phyloP scores from a whole-genome alignment of 2,888 invertebrate genomes.

The Chrysolina haemoptera region DNA sequence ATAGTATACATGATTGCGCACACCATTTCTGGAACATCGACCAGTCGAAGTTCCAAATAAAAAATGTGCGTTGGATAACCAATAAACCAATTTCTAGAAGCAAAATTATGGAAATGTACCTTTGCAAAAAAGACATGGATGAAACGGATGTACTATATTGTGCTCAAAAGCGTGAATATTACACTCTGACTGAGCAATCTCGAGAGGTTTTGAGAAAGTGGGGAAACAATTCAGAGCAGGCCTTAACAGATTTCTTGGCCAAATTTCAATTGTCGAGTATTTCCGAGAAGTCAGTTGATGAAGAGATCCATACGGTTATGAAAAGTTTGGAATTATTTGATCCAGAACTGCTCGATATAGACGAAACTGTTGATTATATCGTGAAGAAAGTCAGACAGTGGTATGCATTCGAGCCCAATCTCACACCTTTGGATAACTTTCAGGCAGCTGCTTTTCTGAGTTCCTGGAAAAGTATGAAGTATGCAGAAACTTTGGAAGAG shows the following conservation, averaged over 20 bases:
- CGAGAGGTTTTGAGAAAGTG: neutral
- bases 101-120: neutral
- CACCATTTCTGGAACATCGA: neutral
- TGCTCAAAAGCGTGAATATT: neutral
- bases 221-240: neutral
- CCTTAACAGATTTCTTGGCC: neutral
- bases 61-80: neutral
- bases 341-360: neutral
- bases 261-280: neutral
- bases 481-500: neutral
- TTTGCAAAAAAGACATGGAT: neutral
- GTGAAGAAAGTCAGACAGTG: neutral
- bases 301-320: neutral
- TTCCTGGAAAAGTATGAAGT: constrained; percentile 14
- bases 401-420: neutral
- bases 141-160: neutral
- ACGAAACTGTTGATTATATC: neutral
- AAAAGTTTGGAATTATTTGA: neutral
- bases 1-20: neutral
- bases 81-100: neutral
- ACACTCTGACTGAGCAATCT: neutral
- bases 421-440: neutral
- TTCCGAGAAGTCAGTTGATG: neutral
- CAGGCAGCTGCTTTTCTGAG: neutral
- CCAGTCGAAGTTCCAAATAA: neutral